A percentile compares a stretch with the other conserved stretches of the same genome.
Evolutionary conservation across 2,888 invertebrate species (phyloP).

Genomic region (Pardosa pseudoannulata): DNA sequence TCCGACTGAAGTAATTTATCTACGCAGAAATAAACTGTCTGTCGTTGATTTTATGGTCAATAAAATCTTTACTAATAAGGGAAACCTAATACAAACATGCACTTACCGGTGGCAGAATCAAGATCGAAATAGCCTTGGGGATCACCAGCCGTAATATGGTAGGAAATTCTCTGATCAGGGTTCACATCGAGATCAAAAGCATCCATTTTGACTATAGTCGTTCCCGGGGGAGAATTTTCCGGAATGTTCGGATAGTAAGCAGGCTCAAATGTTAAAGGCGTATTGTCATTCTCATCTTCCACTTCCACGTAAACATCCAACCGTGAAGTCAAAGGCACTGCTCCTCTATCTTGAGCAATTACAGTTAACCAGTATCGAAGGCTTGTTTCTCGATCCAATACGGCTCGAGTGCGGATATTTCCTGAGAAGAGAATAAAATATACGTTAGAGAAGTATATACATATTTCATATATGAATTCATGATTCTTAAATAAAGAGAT

Average conservation of each 20-base stretch:
- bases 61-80: too few relatives aligned
- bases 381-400: slow-evolving; percentile 92
- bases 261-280: slow-evolving; percentile 91
- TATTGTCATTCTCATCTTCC: slow-evolving; percentile 94
- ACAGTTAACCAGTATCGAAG: slow-evolving; percentile 95
- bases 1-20: too few relatives aligned
- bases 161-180: slow-evolving; percentile 75
- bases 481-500: too few relatives aligned
- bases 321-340: slow-evolving; percentile 89
- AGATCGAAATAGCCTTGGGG: slow-evolving; percentile 85
- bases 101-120: slow-evolving; percentile 54
- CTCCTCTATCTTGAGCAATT: slow-evolving; percentile 93
- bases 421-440: slow-evolving; percentile 35
- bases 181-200: slow-evolving; percentile 87
- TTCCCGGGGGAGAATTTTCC: slow-evolving; percentile 87
- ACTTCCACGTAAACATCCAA: slow-evolving; percentile 91
- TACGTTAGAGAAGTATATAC: too few relatives aligned
- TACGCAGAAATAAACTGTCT: too few relatives aligned
- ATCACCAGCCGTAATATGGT: slow-evolving; percentile 80
- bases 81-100: too few relatives aligned
- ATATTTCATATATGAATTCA: too few relatives aligned
- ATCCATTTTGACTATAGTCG: slow-evolving; percentile 85
- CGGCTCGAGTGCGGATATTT: slow-evolving; percentile 87
- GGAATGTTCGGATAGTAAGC: slow-evolving; percentile 88
- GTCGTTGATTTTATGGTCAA: too few relatives aligned